Conservation (phyloP, 2,888 invertebrate genomes). For the Eilema griseolum region DNA sequence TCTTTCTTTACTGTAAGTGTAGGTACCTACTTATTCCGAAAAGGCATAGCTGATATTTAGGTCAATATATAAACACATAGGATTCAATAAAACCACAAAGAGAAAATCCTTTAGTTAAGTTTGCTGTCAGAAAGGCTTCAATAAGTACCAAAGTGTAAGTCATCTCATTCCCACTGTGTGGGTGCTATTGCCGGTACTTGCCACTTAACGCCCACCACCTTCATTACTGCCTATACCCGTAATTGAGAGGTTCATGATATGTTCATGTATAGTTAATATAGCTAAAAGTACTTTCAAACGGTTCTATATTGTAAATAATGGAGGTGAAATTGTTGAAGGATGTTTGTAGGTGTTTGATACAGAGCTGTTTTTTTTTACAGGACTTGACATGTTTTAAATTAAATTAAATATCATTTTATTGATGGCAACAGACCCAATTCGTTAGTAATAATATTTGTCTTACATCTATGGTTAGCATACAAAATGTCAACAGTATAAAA, state of each 20-base stretch:
- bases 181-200: slow-evolving; percentile 17
- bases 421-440: no score
- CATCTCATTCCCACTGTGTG: slow-evolving; percentile 9
- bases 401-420: no score
- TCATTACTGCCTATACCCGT: slow-evolving; percentile 22
- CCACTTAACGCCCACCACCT: slow-evolving; percentile 23
- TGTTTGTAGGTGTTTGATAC: neutral
- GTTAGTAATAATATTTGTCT: no score
- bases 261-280: neutral
- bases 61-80: no score
- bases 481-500: no score
- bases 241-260: slow-evolving; percentile 20
- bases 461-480: no score
- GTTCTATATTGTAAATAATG: neutral
- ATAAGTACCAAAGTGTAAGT: neutral
- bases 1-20: no score
- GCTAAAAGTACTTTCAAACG: slow-evolving; percentile 6
- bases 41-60: no score
- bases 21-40: no score
- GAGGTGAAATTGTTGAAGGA: neutral
- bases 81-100: no score
- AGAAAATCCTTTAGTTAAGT: neutral
- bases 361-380: no score
- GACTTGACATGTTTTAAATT: no score
- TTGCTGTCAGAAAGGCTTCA: neutral